Evolutionary conservation across 2,797 vertebrate genomes (phyloP).

Genomic region (Anisognathus igniventris): DNA sequence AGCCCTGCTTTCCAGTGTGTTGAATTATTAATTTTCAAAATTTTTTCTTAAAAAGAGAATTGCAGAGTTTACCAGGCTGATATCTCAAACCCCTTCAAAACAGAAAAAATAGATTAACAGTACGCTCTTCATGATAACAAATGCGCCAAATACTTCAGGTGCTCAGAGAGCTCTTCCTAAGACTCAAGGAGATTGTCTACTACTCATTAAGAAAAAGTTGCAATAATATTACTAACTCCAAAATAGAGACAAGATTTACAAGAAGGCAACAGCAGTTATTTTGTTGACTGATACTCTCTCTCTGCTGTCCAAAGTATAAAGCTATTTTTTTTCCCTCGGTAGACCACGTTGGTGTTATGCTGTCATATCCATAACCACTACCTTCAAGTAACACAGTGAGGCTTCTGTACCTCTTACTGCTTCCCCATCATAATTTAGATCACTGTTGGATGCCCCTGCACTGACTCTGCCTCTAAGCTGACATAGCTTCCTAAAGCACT

Average conservation of each 20-base stretch:
- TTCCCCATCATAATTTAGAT: background rate
- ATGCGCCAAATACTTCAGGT: background rate
- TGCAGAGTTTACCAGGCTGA: background rate
- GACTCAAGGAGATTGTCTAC: background rate
- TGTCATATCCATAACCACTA: background rate
- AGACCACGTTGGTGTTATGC: rapidly evolving
- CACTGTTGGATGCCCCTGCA: rapidly evolving
- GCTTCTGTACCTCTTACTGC: background rate
- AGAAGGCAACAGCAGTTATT: background rate
- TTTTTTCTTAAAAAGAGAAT: background rate
- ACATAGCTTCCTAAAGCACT: background rate
- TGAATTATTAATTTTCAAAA: background rate
- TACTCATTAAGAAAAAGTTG: background rate
- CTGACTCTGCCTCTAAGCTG: background rate
- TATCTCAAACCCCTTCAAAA: background rate
- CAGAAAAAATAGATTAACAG: background rate
- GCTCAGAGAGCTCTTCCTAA: background rate
- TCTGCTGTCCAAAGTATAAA: background rate
- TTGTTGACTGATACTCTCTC: background rate
- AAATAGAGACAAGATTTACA: background rate
- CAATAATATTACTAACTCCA: background rate
- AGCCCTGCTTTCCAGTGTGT: background rate
- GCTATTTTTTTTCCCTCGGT: background rate
- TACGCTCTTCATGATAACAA: background rate
- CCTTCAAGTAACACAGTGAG: background rate